These are phyloP conservation scores for Antennarius maculatus DNA, from an alignment of 2,797 vertebrate genomes.

Conservation along the genomic window DNA sequence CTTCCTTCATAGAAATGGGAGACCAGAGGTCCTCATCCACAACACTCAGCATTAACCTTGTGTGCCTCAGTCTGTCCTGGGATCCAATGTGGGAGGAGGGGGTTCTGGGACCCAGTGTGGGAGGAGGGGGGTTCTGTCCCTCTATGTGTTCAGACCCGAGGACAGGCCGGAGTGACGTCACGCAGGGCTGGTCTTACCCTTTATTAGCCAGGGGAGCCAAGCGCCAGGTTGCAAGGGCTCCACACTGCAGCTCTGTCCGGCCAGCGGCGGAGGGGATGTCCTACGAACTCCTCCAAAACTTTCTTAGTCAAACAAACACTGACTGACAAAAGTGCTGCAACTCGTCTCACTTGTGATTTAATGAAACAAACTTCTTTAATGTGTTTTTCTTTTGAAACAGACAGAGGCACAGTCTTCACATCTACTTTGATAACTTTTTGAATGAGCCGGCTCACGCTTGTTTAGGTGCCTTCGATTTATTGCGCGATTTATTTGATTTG, in stretches of 20 bases:
- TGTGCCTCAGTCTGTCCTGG: constrained; percentile 1
- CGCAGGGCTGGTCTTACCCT: constrained; percentile 77
- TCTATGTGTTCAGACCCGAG: constrained; percentile 50
- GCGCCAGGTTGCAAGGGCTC: constrained; percentile 70
- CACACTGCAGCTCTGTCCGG: constrained; percentile 77
- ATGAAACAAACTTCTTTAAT: constrained; percentile 40
- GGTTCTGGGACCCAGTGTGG: background rate
- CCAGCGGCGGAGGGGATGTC: constrained; percentile 67
- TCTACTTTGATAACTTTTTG: constrained; percentile 30
- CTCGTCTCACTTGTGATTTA: constrained; percentile 53
- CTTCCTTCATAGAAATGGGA: too few species aligned
- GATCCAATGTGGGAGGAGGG: background rate
- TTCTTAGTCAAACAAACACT: constrained; percentile 46
- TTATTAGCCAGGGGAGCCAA: constrained; percentile 77
- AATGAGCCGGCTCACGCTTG: constrained; percentile 57
- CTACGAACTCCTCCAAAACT: constrained; percentile 57
- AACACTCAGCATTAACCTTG: background rate
- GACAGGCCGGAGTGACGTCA: constrained; percentile 77
- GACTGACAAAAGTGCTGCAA: constrained; percentile 72
- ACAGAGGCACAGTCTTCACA: constrained; percentile 26
- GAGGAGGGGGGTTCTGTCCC: constrained; percentile 5
- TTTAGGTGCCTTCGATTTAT: constrained; percentile 21
- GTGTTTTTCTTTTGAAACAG: constrained; percentile 13
- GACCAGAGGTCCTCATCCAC: background rate
- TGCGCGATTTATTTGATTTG: constrained; percentile 6